Evolutionary conservation across 2,113 vertebrate genomes (phyloP).

Genomic region (Protobothrops mucrosquamatus): DNA sequence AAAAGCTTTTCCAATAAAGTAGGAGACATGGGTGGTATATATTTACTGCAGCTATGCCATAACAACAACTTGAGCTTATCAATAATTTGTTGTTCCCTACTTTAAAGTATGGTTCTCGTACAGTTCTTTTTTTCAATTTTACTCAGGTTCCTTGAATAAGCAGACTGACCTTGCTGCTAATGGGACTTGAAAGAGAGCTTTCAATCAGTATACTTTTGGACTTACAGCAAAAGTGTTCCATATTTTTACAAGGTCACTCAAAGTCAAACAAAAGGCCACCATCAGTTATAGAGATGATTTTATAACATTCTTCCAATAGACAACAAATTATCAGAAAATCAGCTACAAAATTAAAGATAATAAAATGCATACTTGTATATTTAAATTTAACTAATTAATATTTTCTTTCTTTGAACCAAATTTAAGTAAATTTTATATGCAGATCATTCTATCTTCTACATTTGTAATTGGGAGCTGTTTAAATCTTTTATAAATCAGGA

Average conservation of each 20-base stretch:
- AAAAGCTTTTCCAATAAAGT: neutral
- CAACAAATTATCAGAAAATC: constrained; percentile 24
- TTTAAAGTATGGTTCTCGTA: neutral
- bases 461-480: constrained; percentile 8
- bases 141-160: neutral
- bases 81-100: neutral
- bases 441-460: neutral
- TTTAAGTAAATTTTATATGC: neutral
- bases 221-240: neutral
- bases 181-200: neutral
- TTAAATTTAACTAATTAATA: neutral
- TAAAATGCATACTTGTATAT: neutral
- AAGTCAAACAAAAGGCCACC: neutral
- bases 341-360: constrained; percentile 13
- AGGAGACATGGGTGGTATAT: neutral
- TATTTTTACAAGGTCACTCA: neutral
- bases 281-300: neutral
- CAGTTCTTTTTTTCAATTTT: neutral
- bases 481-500: constrained; percentile 36
- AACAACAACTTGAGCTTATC: neutral
- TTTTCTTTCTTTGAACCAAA: neutral
- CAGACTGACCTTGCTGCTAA: neutral
- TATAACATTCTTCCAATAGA: neutral
- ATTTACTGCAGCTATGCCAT: neutral
- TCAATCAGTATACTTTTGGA: neutral